phyloP scores from a whole-genome alignment of 2,797 vertebrate genomes.

The Tarsius wallacei region DNA sequence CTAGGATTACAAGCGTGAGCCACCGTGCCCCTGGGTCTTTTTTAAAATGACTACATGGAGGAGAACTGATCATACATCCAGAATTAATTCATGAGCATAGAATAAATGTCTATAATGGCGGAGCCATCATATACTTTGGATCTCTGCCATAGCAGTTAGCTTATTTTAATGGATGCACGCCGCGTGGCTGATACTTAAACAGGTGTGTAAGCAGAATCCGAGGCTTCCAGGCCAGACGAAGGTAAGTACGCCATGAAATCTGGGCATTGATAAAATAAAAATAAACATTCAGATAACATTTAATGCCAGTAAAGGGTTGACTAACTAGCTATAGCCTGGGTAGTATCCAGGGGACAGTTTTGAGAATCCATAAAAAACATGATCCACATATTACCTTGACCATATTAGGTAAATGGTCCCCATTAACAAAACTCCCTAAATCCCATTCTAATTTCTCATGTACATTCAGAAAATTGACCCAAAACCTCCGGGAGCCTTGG shows the following conservation, averaged over 20 bases:
- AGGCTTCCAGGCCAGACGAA: conserved; percentile 56
- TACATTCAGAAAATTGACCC: conserved; percentile 59
- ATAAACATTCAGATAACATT: conserved; percentile 63
- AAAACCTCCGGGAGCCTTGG: conserved; percentile 27
- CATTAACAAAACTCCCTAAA: conserved; percentile 72
- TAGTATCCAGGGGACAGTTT: conserved; percentile 69
- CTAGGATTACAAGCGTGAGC: neutral
- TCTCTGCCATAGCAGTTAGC: neutral
- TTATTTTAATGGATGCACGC: neutral
- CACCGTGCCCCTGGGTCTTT: neutral
- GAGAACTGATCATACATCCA: neutral
- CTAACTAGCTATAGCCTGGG: conserved; percentile 77
- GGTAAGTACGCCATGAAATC: conserved; percentile 64
- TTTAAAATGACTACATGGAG: neutral
- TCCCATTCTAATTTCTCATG: conserved; percentile 58
- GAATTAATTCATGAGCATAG: neutral
- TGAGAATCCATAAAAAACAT: conserved; percentile 67
- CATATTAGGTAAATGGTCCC: conserved; percentile 46
- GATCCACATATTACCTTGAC: conserved; percentile 17
- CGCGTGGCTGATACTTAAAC: neutral
- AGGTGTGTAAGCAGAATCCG: neutral
- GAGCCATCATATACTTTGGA: neutral
- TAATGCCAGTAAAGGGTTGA: conserved; percentile 71
- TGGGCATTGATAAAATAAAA: neutral
- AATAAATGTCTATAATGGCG: neutral